A percentile compares a stretch with the other conserved stretches of the same genome.
Evolutionary conservation across 2,888 invertebrate species (phyloP).

Genomic region (Prenolepis imparis): DNA sequence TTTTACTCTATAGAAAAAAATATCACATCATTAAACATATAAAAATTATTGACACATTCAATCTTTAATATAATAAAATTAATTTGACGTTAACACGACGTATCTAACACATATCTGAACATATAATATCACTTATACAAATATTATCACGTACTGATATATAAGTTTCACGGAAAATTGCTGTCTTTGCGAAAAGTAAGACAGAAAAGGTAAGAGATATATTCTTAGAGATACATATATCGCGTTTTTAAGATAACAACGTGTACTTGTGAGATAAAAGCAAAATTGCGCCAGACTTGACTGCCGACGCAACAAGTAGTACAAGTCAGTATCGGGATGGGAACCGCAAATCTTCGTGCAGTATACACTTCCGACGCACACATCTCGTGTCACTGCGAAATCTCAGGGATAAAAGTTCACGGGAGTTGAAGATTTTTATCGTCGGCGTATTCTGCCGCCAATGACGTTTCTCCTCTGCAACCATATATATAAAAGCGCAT

Average conservation of each 20-base stretch:
- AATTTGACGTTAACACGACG: background rate
- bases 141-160: background rate
- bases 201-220: background rate
- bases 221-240: slow-evolving; percentile 7
- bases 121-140: background rate
- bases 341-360: slow-evolving; percentile 62
- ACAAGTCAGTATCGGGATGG: slow-evolving; percentile 57
- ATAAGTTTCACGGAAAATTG: background rate
- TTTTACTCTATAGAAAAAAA: background rate
- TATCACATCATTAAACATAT: background rate
- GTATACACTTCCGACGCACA: slow-evolving; percentile 40
- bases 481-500: background rate
- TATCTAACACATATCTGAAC: background rate
- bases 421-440: slow-evolving; percentile 57
- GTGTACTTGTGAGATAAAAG: slow-evolving; percentile 44
- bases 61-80: background rate
- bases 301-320: slow-evolving; percentile 64
- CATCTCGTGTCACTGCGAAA: slow-evolving; percentile 46
- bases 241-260: slow-evolving; percentile 5
- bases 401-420: slow-evolving; percentile 56
- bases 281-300: slow-evolving; percentile 39
- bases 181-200: background rate
- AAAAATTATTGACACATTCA: background rate
- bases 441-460: slow-evolving; percentile 23
- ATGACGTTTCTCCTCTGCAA: background rate